phyloP scores from a whole-genome alignment of 1,140 invertebrate genomes.

The Lepidurus apus region DNA sequence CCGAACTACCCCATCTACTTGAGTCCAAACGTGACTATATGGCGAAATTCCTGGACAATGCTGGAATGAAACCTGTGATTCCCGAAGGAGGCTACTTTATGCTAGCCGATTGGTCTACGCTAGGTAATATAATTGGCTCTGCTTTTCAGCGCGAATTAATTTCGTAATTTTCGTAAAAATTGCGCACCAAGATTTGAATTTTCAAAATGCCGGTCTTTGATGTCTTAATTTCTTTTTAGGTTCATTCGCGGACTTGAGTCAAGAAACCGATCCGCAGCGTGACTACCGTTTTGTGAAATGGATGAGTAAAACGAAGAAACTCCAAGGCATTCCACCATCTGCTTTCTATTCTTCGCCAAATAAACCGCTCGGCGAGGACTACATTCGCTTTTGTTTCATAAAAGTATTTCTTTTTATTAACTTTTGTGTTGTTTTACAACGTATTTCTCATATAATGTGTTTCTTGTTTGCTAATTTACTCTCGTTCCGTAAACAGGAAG shows the following conservation, averaged over 20 bases:
- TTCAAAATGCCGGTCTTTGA: neutral
- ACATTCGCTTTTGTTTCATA: constrained; percentile 84
- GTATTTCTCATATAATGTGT: neutral
- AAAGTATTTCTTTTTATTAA: constrained; percentile 59
- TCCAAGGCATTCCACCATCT: constrained; percentile 88
- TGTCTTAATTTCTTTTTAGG: constrained; percentile 45
- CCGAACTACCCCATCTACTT: constrained; percentile 68
- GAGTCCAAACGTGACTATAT: constrained; percentile 79
- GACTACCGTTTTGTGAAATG: constrained; percentile 94
- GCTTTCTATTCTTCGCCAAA: constrained; percentile 83
- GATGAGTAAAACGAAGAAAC: constrained; percentile 86
- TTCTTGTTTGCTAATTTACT: constrained; percentile 30
- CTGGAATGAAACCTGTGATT: constrained; percentile 83
- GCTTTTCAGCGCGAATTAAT: constrained; percentile 11
- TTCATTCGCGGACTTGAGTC: constrained; percentile 56
- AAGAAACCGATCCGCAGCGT: constrained; percentile 63
- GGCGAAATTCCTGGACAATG: constrained; percentile 65
- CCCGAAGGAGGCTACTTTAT: constrained; percentile 98
- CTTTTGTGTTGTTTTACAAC: constrained; percentile 7
- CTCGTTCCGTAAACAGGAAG: constrained; percentile 52
- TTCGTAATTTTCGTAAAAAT: constrained; percentile 11
- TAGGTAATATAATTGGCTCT: constrained; percentile 53
- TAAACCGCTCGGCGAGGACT: constrained; percentile 79
- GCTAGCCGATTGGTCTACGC: constrained; percentile 80
- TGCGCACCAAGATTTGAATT: neutral